Evolutionary conservation across 2,113 vertebrate species (phyloP).

Genomic region (Numida meleagris): DNA sequence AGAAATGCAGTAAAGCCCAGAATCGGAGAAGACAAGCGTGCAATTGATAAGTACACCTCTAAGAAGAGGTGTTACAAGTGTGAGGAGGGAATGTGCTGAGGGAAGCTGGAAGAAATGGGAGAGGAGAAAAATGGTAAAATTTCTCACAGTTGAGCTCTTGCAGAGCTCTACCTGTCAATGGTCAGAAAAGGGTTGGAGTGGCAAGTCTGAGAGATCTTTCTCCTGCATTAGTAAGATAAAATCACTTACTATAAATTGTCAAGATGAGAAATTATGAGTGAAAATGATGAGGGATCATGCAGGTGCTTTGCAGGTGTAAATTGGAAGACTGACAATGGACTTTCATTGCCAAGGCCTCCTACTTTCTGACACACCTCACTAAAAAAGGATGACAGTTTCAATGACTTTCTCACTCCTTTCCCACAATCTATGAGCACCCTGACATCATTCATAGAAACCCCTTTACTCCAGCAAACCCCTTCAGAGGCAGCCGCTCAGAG

Average conservation of each 20-base stretch:
- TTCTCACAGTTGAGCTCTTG: not conserved
- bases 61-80: not conserved
- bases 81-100: not conserved
- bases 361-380: not conserved
- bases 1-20: not conserved
- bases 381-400: not conserved
- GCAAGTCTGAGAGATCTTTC: not conserved
- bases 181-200: not conserved
- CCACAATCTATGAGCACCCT: not conserved
- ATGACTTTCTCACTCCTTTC: not conserved
- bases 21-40: not conserved
- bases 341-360: not conserved
- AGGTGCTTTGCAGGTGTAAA: not conserved
- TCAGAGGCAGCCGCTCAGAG: not conserved
- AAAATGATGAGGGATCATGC: not conserved
- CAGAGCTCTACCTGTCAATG: not conserved
- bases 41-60: not conserved
- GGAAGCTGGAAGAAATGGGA: not conserved
- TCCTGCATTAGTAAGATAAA: not conserved
- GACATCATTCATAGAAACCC: not conserved
- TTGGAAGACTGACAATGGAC: not conserved
- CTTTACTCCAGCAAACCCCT: not conserved
- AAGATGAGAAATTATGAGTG: not conserved
- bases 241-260: not conserved
- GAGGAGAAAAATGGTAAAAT: not conserved